Percentiles rank a stretch among this genome's conserved stretches.
Evolutionary conservation across 2,888 invertebrate species (phyloP).

Genomic region (Carterocephalus palaemon): DNA sequence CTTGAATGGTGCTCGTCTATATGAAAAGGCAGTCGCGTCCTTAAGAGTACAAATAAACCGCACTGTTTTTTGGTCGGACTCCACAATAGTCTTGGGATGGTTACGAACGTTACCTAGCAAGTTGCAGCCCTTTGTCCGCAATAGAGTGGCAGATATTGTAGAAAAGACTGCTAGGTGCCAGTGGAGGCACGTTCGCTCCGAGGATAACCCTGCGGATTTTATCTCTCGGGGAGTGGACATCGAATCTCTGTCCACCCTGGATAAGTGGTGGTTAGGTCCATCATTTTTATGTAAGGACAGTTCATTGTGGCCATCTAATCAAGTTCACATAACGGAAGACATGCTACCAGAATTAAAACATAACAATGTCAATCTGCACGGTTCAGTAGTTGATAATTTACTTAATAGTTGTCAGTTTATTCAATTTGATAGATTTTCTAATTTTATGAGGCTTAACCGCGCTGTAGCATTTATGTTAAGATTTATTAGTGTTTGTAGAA

Average conservation of each 20-base stretch:
- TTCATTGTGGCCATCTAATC: slow-evolving; percentile 20
- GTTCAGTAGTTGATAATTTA: no score
- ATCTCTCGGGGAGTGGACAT: slow-evolving; percentile 26
- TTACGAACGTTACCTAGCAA: slow-evolving; percentile 28
- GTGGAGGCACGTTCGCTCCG: slow-evolving; percentile 36
- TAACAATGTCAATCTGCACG: not conserved
- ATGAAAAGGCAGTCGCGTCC: no score
- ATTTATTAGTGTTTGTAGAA: slow-evolving; percentile 25
- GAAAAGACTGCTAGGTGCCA: slow-evolving; percentile 27
- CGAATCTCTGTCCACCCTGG: not conserved
- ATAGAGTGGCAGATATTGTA: slow-evolving; percentile 35
- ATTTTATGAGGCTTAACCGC: slow-evolving; percentile 21
- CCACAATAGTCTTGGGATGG: no score
- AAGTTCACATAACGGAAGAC: no score
- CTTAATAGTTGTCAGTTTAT: slow-evolving; percentile 1
- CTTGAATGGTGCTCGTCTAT: no score
- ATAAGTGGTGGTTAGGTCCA: slow-evolving; percentile 24
- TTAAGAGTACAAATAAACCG: no score
- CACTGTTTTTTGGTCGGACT: no score
- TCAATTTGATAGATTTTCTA: slow-evolving; percentile 26
- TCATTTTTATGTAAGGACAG: slow-evolving; percentile 5
- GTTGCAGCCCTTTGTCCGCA: slow-evolving; percentile 36
- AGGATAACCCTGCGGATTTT: slow-evolving; percentile 25
- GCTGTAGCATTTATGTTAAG: slow-evolving; percentile 26
- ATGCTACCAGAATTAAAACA: no score